Conservation (phyloP, 2,888 invertebrate species). For the Acholoe squamosa region DNA sequence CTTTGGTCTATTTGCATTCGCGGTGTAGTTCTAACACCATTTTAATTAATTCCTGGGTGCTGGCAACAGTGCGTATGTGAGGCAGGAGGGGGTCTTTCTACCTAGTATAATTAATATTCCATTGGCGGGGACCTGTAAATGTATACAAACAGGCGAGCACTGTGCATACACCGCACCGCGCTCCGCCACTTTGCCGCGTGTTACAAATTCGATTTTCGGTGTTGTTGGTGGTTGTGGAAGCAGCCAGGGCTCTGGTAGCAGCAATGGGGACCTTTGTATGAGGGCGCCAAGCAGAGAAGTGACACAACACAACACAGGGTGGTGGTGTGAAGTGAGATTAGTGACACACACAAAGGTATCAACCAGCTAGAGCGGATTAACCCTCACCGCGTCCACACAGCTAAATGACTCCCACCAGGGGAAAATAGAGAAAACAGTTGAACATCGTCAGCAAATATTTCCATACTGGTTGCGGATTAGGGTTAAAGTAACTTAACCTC, state of each 20-base stretch:
- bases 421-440: conserved; percentile 31
- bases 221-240: background rate
- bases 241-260: no score
- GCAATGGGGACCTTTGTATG: background rate
- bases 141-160: background rate
- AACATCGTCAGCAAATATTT: background rate
- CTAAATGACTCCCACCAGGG: background rate
- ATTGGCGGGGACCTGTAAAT: conserved; percentile 34
- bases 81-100: background rate
- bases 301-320: background rate
- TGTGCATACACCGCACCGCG: background rate
- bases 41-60: conserved; percentile 30
- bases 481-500: conserved; percentile 2
- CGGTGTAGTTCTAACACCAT: conserved; percentile 20
- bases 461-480: background rate
- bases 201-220: conserved; percentile 16
- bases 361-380: background rate
- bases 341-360: background rate
- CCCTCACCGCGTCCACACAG: background rate
- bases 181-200: conserved; percentile 4
- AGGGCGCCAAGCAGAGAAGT: conserved; percentile 12
- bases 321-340: conserved; percentile 9
- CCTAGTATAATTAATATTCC: conserved; percentile 28
- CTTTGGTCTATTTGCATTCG: conserved; percentile 25
- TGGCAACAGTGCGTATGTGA: background rate